Evolutionary conservation across 2,797 vertebrate species (phyloP), one percentile per base, ranked within the genome.

Genomic region (Liasis olivaceus): DNA sequence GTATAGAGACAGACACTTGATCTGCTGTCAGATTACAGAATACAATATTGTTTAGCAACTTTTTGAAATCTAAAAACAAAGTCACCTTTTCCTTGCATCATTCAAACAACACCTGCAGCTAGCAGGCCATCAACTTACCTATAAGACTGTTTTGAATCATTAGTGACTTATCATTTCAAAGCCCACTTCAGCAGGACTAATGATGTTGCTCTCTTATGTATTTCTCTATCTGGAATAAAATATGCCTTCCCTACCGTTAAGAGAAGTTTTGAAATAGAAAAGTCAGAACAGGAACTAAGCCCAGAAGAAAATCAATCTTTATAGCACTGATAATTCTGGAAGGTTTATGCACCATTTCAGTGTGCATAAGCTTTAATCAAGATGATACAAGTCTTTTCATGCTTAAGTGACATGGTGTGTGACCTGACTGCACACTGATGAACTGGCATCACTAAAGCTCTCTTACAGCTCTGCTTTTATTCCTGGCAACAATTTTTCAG

Each of bases 401-500:
- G 6, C 88, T 94, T 92, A 91, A 95, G 51, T 51, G 89, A 92
- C 59, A 36, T 3, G 91, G 11, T 93, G 62, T 7, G 4, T 95
- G 95, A 94, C 95, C 63, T 87, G 59, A 92, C 22, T 84, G 9
- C 5, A 91, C 1, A 91, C 2, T 77, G 9, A 85, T 93, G 6
- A 95, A 69, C 81, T 69, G 1, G 88, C n/a, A 91, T 90, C 58
- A 26, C 90, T 31, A 88, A 91, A 92, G 20, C 0, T 3, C 92
- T 91, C 36, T 92, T 22, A 13, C 2, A 63, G 47, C 0, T 88
- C 89, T 89, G 22, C 59, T 89, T 96, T 92, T 93, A 69, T 14
- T 8, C n/a, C n/a, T 90, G 20, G 24, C 94, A 94, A 6, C 42
- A 93, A 89, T 90, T 95, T 96, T 86, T 47, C 36, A 47, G 20